phyloP scores from a whole-genome alignment of 2,797 vertebrate species.

The Coracias cyanogaster region DNA sequence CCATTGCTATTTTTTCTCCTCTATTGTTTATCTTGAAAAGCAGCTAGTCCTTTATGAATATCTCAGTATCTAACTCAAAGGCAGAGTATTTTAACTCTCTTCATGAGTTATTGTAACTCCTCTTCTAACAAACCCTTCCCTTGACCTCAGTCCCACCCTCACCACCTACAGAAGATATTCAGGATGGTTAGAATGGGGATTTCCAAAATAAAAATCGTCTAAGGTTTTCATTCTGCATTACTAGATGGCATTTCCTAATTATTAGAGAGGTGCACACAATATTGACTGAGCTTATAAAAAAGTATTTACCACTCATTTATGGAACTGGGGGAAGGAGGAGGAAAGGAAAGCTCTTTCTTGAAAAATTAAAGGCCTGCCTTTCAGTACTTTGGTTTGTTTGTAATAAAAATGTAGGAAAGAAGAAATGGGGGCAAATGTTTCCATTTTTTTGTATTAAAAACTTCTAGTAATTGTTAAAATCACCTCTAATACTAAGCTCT shows the following conservation, averaged over 20 bases:
- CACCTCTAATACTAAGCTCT: not conserved
- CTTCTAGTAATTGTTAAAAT: not conserved
- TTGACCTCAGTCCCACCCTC: constrained; percentile 36
- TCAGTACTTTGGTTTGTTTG: not conserved
- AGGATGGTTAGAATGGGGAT: not conserved
- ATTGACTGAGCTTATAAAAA: not conserved
- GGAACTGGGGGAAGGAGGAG: not conserved
- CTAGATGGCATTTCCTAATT: not conserved
- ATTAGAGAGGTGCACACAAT: not conserved
- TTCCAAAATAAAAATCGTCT: not conserved
- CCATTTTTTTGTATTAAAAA: not conserved
- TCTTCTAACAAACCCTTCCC: constrained; percentile 16
- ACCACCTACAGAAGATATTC: not conserved
- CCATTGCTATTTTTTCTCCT: not conserved
- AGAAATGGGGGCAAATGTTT: not conserved
- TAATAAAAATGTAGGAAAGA: not conserved
- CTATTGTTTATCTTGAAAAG: constrained; percentile 36
- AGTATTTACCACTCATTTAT: not conserved
- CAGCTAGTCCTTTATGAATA: constrained; percentile 45
- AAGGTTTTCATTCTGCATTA: not conserved
- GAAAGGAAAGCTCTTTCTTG: not conserved
- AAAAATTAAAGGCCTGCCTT: not conserved
- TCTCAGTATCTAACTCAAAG: not conserved
- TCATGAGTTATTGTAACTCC: constrained; percentile 27
- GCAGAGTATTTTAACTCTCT: constrained; percentile 7